Conservation (phyloP, 2,113 vertebrate species). For the Kryptolebias marmoratus region DNA sequence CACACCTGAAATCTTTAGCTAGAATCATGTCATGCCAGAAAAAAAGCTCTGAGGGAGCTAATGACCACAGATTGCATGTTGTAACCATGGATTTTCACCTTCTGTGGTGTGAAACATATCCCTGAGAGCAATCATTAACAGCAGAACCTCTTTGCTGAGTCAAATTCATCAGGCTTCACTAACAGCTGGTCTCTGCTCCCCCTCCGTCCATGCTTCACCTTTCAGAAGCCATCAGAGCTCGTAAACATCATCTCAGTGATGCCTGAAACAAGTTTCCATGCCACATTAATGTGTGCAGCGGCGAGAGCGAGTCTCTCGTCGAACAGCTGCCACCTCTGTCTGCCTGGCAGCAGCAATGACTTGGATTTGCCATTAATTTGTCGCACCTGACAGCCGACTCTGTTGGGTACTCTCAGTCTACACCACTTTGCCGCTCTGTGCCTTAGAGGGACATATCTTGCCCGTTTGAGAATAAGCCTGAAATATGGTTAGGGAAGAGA, state of each 20-base stretch:
- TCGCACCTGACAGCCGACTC: slow-evolving; percentile 71
- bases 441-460: slow-evolving; percentile 58
- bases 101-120: slow-evolving; percentile 41
- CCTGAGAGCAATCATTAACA: slow-evolving; percentile 51
- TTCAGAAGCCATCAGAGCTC: slow-evolving; percentile 63
- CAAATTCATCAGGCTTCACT: slow-evolving; percentile 48
- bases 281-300: slow-evolving; percentile 60
- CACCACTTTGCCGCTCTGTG: slow-evolving; percentile 63
- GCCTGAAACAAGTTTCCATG: slow-evolving; percentile 69
- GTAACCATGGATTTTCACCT: slow-evolving; percentile 34
- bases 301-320: slow-evolving; percentile 49
- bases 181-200: slow-evolving; percentile 65
- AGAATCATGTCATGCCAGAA: slow-evolving; percentile 1
- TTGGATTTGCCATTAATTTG: slow-evolving; percentile 75
- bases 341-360: slow-evolving; percentile 57
- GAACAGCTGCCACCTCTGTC: slow-evolving; percentile 74
- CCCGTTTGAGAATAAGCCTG: slow-evolving; percentile 72
- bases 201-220: slow-evolving; percentile 62
- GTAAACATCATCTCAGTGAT: slow-evolving; percentile 62
- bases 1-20: background rate
- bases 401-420: slow-evolving; percentile 62
- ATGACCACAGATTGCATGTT: slow-evolving; percentile 14
- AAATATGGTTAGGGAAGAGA: slow-evolving; percentile 69
- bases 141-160: slow-evolving; percentile 63
- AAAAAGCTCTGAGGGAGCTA: background rate